Conservation (phyloP, 2,113 vertebrate genomes). For the Oenanthe oenanthe region DNA sequence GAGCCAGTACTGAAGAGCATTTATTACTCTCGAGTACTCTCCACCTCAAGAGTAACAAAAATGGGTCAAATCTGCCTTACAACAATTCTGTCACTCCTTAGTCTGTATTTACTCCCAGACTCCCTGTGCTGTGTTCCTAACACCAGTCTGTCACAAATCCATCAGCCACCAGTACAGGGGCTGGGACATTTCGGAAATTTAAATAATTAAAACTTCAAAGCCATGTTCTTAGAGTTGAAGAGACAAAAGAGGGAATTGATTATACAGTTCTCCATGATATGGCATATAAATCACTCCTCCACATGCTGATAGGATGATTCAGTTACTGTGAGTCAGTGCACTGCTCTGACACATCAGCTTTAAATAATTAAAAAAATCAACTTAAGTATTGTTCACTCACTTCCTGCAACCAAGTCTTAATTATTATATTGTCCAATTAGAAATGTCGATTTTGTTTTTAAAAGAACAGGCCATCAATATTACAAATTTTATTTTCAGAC, state of each 20-base stretch:
- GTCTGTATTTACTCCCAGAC: neutral
- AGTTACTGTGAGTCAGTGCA: constrained; percentile 24
- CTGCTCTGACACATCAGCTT: constrained; percentile 28
- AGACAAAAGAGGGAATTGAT: neutral
- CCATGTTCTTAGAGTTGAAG: neutral
- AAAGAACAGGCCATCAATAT: neutral
- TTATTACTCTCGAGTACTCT: neutral
- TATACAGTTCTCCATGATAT: neutral
- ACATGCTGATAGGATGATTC: constrained; percentile 38
- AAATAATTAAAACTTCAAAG: neutral
- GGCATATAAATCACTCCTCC: constrained; percentile 37
- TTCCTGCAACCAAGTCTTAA: neutral
- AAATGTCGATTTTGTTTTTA: neutral
- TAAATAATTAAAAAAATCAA: neutral
- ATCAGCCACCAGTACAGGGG: neutral
- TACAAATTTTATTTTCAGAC: neutral
- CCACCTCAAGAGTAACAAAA: constrained; percentile 24
- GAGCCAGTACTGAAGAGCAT: neutral
- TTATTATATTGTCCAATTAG: neutral
- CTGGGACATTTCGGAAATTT: neutral
- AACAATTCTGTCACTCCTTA: neutral
- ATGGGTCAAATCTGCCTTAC: neutral
- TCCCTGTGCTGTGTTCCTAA: neutral
- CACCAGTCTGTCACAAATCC: neutral
- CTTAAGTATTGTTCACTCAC: neutral